A percentile compares a stretch with the other conserved stretches of the same genome.
Conservation (phyloP, 2,113 vertebrate species). For the Hassar affinis region DNA sequence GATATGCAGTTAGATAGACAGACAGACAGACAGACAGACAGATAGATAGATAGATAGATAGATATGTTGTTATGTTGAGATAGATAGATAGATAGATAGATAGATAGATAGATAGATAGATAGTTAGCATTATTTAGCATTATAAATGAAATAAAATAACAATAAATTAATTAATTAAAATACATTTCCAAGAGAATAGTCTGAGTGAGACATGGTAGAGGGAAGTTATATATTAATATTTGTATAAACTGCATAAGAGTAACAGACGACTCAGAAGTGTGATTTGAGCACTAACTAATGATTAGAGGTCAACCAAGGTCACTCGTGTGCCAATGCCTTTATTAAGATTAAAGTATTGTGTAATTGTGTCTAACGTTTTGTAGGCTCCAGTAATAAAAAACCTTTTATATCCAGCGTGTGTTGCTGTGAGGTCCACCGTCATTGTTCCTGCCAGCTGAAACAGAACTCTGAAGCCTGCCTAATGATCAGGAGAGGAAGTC, state of each 20-base stretch:
- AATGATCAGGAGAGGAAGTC: not conserved
- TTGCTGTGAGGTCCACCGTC: not conserved
- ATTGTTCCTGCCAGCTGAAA: conserved; percentile 9
- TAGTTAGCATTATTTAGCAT: no score
- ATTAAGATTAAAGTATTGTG: not conserved
- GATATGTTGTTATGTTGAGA: no score
- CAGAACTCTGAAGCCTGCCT: conserved; percentile 22
- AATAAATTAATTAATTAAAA: no score
- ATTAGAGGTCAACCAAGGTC: not conserved
- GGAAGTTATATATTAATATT: not conserved
- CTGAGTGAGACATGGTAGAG: no score
- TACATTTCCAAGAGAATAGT: no score
- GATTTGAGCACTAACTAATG: not conserved
- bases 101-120: no score
- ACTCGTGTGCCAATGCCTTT: not conserved
- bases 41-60: no score
- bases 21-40: no score
- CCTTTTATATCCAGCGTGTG: not conserved
- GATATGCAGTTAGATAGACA: no score
- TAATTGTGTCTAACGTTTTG: not conserved
- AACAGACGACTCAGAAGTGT: not conserved
- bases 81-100: no score
- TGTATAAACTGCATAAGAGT: not conserved
- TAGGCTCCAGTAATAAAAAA: not conserved
- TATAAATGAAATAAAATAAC: no score